Conservation (phyloP, 2,797 vertebrate species). For the Pseudochromis fuscus region DNA sequence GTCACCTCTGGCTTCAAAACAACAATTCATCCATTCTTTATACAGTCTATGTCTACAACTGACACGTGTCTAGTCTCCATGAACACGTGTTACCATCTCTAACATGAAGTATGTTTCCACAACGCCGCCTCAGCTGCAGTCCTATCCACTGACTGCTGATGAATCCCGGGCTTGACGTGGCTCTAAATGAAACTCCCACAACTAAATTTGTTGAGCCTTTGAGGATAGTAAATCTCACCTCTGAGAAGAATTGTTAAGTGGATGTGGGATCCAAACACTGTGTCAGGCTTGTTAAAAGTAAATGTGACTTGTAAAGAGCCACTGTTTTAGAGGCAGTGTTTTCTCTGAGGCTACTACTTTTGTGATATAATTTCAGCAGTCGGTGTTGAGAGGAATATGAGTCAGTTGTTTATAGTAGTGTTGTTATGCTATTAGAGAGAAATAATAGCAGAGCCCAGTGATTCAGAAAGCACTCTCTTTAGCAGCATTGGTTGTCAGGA, state of each 20-base stretch:
- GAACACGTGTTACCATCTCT: too few species aligned
- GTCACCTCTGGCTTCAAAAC: too few species aligned
- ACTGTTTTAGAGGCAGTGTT: constrained; percentile 50
- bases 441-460: constrained; percentile 79
- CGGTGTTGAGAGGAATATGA: constrained; percentile 57
- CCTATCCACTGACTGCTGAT: constrained; percentile 4
- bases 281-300: constrained; percentile 52
- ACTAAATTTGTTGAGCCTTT: constrained; percentile 4
- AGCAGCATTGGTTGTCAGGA: constrained; percentile 72
- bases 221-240: constrained; percentile 21
- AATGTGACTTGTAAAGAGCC: constrained; percentile 51
- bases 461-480: constrained; percentile 77
- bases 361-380: constrained; percentile 59
- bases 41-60: too few species aligned
- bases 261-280: constrained; percentile 46
- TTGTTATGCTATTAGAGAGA: constrained; percentile 73
- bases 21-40: too few species aligned
- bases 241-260: constrained; percentile 31
- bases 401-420: constrained; percentile 68
- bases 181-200: constrained; percentile 26
- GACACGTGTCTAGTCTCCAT: too few species aligned
- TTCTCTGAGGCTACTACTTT: constrained; percentile 49
- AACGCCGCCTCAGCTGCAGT: neutral
- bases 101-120: constrained; percentile 1
- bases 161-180: constrained; percentile 8